These are phyloP conservation scores for Arenaria interpres DNA, from an alignment of 2,113 vertebrate species.

Conservation along the genomic window DNA sequence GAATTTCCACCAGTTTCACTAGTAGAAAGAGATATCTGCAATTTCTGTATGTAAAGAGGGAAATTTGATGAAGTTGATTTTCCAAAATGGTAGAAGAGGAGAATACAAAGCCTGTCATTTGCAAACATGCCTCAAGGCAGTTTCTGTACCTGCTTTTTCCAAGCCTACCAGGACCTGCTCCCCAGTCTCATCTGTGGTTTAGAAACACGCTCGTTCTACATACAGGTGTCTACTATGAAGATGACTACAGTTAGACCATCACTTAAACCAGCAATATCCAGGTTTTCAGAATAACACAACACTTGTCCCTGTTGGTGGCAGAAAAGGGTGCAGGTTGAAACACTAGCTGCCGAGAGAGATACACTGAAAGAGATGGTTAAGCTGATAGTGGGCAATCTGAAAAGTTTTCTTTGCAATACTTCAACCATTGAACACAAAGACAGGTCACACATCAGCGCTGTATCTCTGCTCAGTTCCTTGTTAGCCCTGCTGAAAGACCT, in stretches of 20 bases:
- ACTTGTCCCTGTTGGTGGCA: neutral
- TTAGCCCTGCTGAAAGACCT: neutral
- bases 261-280: neutral
- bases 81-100: neutral
- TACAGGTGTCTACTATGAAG: neutral
- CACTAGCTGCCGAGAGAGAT: neutral
- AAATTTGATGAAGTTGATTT: neutral
- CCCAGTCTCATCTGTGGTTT: neutral
- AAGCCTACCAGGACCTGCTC: neutral
- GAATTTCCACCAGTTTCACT: neutral
- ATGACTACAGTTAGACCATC: neutral
- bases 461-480: neutral
- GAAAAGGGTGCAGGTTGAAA: neutral
- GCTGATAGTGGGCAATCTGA: neutral
- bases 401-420: neutral
- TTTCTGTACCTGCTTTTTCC: neutral
- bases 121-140: neutral
- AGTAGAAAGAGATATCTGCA: neutral
- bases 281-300: neutral
- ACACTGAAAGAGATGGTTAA: neutral
- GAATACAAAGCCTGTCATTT: neutral
- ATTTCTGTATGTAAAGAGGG: neutral
- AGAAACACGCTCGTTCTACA: neutral
- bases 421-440: neutral
- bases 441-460: neutral